phyloP scores from a whole-genome alignment of 2,113 vertebrate species.

The Myrmecophaga tridactyla region DNA sequence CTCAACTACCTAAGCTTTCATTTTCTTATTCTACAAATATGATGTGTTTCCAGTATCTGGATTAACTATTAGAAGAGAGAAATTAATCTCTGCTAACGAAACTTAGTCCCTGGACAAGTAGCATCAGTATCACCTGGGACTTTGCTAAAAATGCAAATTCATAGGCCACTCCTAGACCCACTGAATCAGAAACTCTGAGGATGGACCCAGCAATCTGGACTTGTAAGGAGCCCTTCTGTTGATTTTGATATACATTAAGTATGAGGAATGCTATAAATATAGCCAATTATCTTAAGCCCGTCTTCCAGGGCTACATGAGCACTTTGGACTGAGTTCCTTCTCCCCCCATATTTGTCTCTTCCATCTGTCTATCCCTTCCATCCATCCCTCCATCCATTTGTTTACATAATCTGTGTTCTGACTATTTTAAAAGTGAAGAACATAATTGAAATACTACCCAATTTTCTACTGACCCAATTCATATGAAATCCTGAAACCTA shows the following conservation, averaged over 20 bases:
- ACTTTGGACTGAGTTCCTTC: not conserved
- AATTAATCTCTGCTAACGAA: not conserved
- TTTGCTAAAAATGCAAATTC: not conserved
- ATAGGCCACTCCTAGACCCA: not conserved
- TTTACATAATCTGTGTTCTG: not conserved
- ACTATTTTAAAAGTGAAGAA: constrained; percentile 33
- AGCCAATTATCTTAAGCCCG: not conserved
- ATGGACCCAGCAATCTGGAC: not conserved
- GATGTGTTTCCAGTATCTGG: not conserved
- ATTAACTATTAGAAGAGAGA: not conserved
- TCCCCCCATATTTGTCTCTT: not conserved
- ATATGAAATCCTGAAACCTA: not conserved
- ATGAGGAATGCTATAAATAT: not conserved
- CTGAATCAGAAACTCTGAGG: not conserved
- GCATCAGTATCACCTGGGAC: not conserved
- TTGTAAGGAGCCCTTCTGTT: not conserved
- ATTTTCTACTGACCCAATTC: not conserved
- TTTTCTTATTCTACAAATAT: not conserved
- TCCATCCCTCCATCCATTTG: not conserved
- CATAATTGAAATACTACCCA: not conserved
- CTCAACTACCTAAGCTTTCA: not conserved
- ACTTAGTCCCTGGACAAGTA: not conserved
- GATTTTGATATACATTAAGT: not conserved
- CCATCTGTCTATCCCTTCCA: not conserved
- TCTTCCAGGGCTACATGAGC: not conserved